Evolutionary conservation across 2,113 vertebrate species (phyloP).

Genomic region (Hippolais icterina): DNA sequence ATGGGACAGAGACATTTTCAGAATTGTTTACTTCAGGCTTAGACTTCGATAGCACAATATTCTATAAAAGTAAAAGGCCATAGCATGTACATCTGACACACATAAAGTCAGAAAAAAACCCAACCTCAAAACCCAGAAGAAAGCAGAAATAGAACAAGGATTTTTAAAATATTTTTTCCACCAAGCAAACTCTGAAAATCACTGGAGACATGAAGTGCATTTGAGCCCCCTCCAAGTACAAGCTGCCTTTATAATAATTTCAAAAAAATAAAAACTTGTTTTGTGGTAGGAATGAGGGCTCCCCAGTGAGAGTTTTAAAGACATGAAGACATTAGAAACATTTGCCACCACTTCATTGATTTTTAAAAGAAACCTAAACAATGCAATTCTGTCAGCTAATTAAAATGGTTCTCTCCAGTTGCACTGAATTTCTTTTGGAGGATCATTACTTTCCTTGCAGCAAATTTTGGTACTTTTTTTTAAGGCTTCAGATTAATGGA

Average conservation of each 20-base stretch:
- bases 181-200: background rate
- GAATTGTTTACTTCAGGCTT: background rate
- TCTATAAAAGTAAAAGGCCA: background rate
- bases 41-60: background rate
- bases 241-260: background rate
- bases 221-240: background rate
- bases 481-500: conserved; percentile 42
- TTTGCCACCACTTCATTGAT: conserved; percentile 54
- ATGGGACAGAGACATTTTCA: background rate
- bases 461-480: conserved; percentile 51
- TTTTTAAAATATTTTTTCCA: background rate
- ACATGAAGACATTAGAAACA: background rate
- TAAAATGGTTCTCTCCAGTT: conserved; percentile 65
- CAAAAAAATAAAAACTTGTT: background rate
- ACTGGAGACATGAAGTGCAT: background rate
- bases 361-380: conserved; percentile 67
- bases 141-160: background rate
- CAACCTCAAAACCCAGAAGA: background rate
- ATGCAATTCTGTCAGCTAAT: conserved; percentile 66
- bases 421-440: conserved; percentile 63
- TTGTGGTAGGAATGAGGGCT: background rate
- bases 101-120: background rate
- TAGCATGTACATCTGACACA: background rate
- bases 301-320: conserved; percentile 11
- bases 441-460: conserved; percentile 65